phyloP scores from a whole-genome alignment of 2,113 vertebrate species.

The Nettapus auritus region DNA sequence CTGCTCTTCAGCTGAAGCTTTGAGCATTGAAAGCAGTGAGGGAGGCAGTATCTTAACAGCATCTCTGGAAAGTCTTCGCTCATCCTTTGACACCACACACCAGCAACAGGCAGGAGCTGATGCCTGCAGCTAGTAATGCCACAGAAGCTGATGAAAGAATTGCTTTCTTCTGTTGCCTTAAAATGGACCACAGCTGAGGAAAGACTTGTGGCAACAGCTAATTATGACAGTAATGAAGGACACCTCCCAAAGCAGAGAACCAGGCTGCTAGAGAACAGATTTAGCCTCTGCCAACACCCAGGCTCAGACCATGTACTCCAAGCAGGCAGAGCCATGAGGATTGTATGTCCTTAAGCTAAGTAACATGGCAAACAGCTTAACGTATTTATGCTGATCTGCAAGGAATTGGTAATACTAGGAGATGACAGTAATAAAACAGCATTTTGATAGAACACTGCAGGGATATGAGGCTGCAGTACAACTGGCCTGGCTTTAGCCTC shows the following conservation, averaged over 20 bases:
- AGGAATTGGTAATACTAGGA: background rate
- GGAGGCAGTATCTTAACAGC: background rate
- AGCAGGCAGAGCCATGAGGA: background rate
- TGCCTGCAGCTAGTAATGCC: background rate
- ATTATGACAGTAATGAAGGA: background rate
- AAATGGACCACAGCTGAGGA: background rate
- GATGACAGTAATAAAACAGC: background rate
- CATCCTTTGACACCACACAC: background rate
- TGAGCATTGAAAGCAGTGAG: background rate
- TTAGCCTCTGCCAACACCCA: background rate
- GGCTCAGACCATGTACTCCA: background rate
- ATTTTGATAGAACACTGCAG: background rate
- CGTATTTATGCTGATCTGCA: accelerated
- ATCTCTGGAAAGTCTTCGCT: background rate
- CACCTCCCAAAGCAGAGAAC: background rate
- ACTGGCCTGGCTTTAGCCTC: background rate
- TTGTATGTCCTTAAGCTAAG: background rate
- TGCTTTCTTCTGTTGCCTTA: background rate
- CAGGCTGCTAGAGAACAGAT: background rate
- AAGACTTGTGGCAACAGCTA: background rate
- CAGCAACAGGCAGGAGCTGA: background rate
- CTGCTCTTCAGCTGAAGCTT: background rate
- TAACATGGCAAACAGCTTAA: background rate
- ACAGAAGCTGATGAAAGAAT: background rate
- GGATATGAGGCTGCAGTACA: background rate